Evolutionary conservation across 1,140 invertebrate genomes (phyloP).

Genomic region (Thrips palmi): DNA sequence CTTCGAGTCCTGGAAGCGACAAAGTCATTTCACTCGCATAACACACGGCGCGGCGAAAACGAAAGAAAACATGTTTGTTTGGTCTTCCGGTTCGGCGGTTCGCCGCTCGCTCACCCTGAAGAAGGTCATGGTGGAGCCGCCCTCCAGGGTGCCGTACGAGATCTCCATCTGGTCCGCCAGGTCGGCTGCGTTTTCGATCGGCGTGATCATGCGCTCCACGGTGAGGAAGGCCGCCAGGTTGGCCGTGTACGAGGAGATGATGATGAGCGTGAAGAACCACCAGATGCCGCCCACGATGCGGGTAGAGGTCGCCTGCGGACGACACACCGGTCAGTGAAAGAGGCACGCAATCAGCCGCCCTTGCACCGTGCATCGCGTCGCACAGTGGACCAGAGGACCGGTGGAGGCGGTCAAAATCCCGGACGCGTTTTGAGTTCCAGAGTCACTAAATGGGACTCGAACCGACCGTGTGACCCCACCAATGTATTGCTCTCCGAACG

Average conservation of each 20-base stretch:
- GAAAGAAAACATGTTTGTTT: constrained; percentile 2
- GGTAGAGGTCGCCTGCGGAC: constrained; percentile 82
- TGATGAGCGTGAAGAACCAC: constrained; percentile 99
- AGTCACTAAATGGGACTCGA: no score
- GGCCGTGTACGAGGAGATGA: constrained; percentile 94
- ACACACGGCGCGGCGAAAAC: neutral
- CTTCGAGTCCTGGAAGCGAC: constrained; percentile 68
- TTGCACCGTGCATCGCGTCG: no score
- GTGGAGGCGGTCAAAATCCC: no score
- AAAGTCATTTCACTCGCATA: neutral
- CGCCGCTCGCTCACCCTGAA: constrained; percentile 53
- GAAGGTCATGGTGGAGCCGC: constrained; percentile 92
- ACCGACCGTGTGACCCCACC: no score
- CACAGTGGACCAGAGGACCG: no score
- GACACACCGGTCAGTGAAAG: no score
- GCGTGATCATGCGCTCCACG: constrained; percentile 89
- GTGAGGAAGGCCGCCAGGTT: constrained; percentile 94
- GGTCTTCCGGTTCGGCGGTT: neutral
- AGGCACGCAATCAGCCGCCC: no score
- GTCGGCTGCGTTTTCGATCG: constrained; percentile 90
- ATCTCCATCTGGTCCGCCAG: constrained; percentile 87
- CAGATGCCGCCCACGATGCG: constrained; percentile 88
- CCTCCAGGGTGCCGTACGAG: constrained; percentile 79
- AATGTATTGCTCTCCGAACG: no score
- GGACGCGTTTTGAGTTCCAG: no score